Percentiles rank a stretch among this genome's conserved stretches.
Conservation (phyloP, 2,888 invertebrate genomes). For the Chaetoderma sp. region DNA sequence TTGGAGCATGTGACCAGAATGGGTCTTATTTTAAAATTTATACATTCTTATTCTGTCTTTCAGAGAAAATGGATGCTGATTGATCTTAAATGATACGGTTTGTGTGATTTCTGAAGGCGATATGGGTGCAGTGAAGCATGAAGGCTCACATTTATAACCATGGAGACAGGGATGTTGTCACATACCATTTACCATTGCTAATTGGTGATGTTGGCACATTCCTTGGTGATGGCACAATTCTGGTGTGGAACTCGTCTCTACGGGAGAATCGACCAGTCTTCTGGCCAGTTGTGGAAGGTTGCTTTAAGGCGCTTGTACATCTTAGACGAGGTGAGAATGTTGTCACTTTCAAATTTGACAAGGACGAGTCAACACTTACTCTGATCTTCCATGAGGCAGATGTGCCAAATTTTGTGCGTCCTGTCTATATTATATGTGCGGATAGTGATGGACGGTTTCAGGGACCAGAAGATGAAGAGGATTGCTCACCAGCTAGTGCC, state of each 20-base stretch:
- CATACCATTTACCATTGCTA: constrained; percentile 57
- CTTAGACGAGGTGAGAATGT: constrained; percentile 77
- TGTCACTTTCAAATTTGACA: constrained; percentile 73
- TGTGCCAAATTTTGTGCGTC: constrained; percentile 74
- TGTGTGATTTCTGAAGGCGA: too few relatives aligned
- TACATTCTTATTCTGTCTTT: too few relatives aligned
- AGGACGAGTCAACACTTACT: constrained; percentile 48
- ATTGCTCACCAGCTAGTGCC: constrained; percentile 80
- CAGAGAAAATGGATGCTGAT: too few relatives aligned
- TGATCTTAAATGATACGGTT: too few relatives aligned
- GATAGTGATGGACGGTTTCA: constrained; percentile 85
- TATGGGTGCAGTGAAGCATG: constrained; percentile 47
- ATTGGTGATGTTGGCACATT: constrained; percentile 58
- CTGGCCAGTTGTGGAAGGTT: constrained; percentile 77
- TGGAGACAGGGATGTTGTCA: constrained; percentile 49
- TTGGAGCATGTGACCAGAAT: too few relatives aligned
- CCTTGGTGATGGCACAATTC: constrained; percentile 49
- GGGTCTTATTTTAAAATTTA: too few relatives aligned
- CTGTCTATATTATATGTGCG: constrained; percentile 85
- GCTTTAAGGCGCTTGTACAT: constrained; percentile 79
- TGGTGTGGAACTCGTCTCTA: constrained; percentile 47
- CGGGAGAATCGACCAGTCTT: constrained; percentile 24
- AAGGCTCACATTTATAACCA: constrained; percentile 59
- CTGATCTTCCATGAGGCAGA: constrained; percentile 47
- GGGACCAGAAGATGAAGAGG: constrained; percentile 74